Base-by-base conservation (phyloP, 2,797 vertebrate genomes). In the Aphelocoma californica region DNA sequence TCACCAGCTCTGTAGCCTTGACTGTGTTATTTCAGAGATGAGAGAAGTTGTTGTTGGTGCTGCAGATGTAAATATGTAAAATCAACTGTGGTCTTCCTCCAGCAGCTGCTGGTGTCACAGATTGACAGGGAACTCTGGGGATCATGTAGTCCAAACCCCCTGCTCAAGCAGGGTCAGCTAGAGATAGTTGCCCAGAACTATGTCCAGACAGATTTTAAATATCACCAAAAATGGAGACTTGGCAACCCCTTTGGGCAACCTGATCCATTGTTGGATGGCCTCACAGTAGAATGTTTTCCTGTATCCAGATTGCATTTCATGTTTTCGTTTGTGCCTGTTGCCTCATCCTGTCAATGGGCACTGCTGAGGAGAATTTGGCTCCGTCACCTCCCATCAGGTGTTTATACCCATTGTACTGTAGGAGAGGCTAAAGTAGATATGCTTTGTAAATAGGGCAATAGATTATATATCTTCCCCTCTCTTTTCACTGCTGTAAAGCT, bases 341-440 rank as follows among this genome's bases (percentile, higher is more conserved):
- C 54, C 34, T 89, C 19, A 31, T 81, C 47, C 66, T 79, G 6
- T 81, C 50, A 50, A 34, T 58, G 47, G 20, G 42, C 28, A 85
- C 18, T 5, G 3, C 42, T 72, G 58, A 65, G 64, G 57, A 86
- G 44, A 86, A 56, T 85, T 85, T 82, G 66, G 24, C 58, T 87
- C 21, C 24, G 24, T 61, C 51, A 19, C 45, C 78, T 84, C 25
- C 32, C 42, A 54, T 71, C 62, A 79, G 54, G 31, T 87, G 42
- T 84, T 92, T 34, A 26, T 60, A 60, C 3, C 13, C 28, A 9
- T 25, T 56, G 29, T 70, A 18, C 75, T 90, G 31, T 67, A 95
- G 82, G 64, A 93, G 90, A 97, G 34, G 28, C 91, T 93, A 74
- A 93, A 92, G 92, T 45, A 29, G 17, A 12, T 42, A 28, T 48